Evolutionary conservation across 2,113 vertebrate genomes (phyloP).

Genomic region (Sinocyclocheilus rhinocerous): DNA sequence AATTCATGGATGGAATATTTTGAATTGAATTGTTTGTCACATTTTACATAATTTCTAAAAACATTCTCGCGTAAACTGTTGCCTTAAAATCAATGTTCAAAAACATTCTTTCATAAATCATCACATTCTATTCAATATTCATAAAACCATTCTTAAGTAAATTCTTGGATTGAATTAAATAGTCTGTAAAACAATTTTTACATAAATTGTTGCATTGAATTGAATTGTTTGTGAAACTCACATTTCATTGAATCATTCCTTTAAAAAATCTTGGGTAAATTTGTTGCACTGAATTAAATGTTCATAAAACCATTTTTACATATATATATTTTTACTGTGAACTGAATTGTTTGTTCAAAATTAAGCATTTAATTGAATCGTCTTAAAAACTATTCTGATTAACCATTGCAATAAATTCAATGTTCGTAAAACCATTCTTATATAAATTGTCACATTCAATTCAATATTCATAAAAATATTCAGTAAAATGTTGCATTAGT

Average conservation of each 20-base stretch:
- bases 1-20: not conserved
- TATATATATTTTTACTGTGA: not conserved
- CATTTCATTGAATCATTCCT: not conserved
- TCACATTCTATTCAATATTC: not conserved
- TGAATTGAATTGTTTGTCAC: too few species aligned
- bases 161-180: not conserved
- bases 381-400: not conserved
- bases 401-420: not conserved
- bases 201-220: not conserved
- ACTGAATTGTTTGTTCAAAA: not conserved
- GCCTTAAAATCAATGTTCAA: not conserved
- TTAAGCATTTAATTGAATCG: not conserved
- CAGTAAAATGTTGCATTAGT: too few species aligned
- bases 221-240: not conserved
- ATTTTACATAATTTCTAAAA: too few species aligned
- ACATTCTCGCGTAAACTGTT: not conserved
- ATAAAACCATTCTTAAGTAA: not conserved
- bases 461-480: too few species aligned
- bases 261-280: too few species aligned
- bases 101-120: not conserved
- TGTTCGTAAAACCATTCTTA: not conserved
- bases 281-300: too few species aligned
- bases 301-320: too few species aligned
- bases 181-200: not conserved
- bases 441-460: not conserved